Evolutionary conservation across 1,140 invertebrate species (phyloP), one percentile per base, ranked within the genome.

Genomic region (Stratiolaelaps scimitus): DNA sequence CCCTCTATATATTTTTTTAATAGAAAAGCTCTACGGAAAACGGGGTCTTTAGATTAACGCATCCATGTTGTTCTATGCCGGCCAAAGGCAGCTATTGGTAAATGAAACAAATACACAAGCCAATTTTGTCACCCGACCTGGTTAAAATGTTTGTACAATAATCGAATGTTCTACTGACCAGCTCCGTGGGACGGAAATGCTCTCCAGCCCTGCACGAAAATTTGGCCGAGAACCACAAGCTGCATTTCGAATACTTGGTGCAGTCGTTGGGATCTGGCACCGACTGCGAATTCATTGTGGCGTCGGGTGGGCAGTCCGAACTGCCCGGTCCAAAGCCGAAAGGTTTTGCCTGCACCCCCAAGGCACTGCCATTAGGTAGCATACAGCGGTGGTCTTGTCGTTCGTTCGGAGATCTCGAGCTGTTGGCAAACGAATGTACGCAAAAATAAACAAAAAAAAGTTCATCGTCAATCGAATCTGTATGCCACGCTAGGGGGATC

Each of bases 241-340:
- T 60, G 53, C 53, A 60, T 26, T 26, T 60, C 15, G 53, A 60
- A 34, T 60, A 60, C 53, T 20, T 60, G 15, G 53, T 60, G 23
- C 53, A 60, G 53, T 60, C 53, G 20, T 60, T 60, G 53, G 53
- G 53, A 23, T 60, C 53, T 19, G 53, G 53, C 13, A 60, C 53
- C 2, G 4, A 4, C 53, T 60, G 53, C 20, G 23, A 20, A 34
- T 60, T 60, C 26, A 60, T 15, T n/a, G 53, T 60, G 4, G 34
- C 15, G 23, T 60, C 53, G 15, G 53, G 53, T 17, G 53, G 53
- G 53, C 53, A 60, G 23, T 60, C 53, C 23, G n/a, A 4, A 60
- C 53, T 60, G 4, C 53, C 53, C 15, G 23, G 23, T 20, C 53
- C 53, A 60, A 60, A 60, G 13, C 53, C 23, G 53, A 60, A 60